Base-by-base conservation (phyloP, 2,113 vertebrate species). In the Echinops telfairi region DNA sequence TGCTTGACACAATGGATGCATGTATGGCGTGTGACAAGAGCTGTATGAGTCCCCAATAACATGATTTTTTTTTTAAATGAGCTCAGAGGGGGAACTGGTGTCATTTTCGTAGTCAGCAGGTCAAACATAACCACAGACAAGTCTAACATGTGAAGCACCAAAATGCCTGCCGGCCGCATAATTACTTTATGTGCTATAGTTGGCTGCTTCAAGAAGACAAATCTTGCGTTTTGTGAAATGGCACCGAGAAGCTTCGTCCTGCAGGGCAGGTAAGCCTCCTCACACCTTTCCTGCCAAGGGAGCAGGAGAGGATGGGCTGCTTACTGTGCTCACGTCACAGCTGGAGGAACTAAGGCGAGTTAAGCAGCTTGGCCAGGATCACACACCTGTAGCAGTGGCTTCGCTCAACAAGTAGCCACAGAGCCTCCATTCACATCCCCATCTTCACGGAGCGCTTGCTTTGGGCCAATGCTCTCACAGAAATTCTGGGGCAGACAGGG, bases 171-270 rank as follows among this genome's bases (percentile, higher is more conserved):
- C 12, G 47, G 5, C 47, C 47, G 40, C 47, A 53, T 53, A 92
- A 81, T 79, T 88, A 79, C 62, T 90, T 88, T 78, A 81, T n/a
- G 68, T 43, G 66, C 57, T 57, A 47, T 23, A 16, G 12, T 86
- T 20, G 88, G 29, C 7, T 31, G 86, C 29, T 38, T 85, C 20
- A 77, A 88, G 82, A 33, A 94, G 73, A 89, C 70, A 79, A 53
- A 31, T 62, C 64, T 95, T 77, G 10, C 64, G 66, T 80, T 91
- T 96, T 71, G 27, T 20, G 23, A 91, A 91, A 71, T 64, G 53
- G 27, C 6, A 94, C 75, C 79, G 22, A 38, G 66, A 83, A 23
- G 12, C 58, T 17, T 71, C 40, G 36, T 47, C 1, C 22, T 22
- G 40, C 11, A 70, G 53, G 43, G 53, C 12, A 14, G 43, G 33